These are phyloP conservation scores for Melanchra persicariae DNA, from an alignment of 2,888 invertebrate species.

Conservation along the genomic window DNA sequence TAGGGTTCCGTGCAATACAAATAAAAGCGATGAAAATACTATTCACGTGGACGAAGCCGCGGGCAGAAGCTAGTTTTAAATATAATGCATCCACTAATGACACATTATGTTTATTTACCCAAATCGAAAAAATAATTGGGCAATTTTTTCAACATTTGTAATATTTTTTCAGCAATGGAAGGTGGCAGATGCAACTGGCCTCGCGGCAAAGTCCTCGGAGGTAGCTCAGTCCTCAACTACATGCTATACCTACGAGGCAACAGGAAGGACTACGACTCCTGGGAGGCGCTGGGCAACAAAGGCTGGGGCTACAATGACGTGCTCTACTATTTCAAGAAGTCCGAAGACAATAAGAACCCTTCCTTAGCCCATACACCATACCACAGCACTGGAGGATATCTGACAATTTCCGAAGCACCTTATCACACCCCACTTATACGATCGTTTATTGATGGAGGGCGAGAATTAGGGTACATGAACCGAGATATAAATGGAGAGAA, in stretches of 20 bases:
- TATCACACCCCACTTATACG: conserved; percentile 96
- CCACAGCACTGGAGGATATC: conserved; percentile 95
- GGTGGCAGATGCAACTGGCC: conserved; percentile 97
- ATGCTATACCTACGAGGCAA: conserved; percentile 98
- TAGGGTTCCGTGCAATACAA: too few species aligned
- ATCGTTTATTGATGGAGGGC: conserved; percentile 95
- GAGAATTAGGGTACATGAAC: conserved; percentile 96
- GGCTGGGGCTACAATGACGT: conserved; percentile 97
- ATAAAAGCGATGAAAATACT: too few species aligned
- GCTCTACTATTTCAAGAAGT: conserved; percentile 96
- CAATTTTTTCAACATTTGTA: too few species aligned
- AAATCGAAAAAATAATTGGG: too few species aligned
- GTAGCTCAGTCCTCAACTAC: conserved; percentile 96
- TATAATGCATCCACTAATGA: too few species aligned
- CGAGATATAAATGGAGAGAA: conserved; percentile 96
- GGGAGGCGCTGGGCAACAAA: conserved; percentile 96
- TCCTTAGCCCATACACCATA: conserved; percentile 95
- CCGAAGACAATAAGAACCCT: conserved; percentile 97
- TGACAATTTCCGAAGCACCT: conserved; percentile 96
- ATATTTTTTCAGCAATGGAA: conserved; percentile 93
- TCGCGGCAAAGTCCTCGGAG: conserved; percentile 97
- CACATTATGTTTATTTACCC: too few species aligned
- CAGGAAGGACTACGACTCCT: conserved; percentile 96
- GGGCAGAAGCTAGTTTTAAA: too few species aligned
- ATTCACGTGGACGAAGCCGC: too few species aligned